Conservation (phyloP, 2,797 vertebrate genomes). For the Manis javanica region DNA sequence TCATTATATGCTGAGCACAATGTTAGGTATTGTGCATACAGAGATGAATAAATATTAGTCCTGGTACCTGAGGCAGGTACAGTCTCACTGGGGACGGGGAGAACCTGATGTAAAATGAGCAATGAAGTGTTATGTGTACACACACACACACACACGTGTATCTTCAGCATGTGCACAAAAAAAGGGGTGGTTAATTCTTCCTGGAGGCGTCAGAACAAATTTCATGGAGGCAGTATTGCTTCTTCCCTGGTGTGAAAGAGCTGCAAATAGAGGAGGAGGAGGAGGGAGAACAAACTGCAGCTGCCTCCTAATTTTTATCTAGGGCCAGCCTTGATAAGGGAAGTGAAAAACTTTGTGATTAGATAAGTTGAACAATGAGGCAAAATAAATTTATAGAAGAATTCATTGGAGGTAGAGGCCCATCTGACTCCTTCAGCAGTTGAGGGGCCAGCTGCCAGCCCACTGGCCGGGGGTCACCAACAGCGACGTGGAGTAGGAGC, state of each 20-base stretch:
- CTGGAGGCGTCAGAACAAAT: neutral
- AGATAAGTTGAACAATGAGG: slow-evolving; percentile 1
- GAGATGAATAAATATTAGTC: neutral
- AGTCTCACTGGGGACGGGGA: neutral
- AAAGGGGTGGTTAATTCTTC: neutral
- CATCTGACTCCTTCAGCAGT: neutral
- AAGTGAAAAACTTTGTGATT: neutral
- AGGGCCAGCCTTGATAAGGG: neutral
- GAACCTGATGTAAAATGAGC: neutral
- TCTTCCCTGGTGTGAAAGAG: neutral
- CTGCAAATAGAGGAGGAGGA: too few species aligned
- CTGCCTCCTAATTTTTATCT: neutral
- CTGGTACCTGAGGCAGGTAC: neutral
- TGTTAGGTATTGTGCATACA: neutral
- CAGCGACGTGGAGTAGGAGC: neutral
- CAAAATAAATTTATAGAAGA: neutral
- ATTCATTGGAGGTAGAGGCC: neutral
- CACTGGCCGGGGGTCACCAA: neutral
- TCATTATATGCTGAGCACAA: neutral
- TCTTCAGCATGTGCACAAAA: neutral
- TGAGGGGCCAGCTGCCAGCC: neutral
- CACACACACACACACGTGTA: neutral
- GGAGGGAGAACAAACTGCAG: too few species aligned
- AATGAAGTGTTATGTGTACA: neutral
- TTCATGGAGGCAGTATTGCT: neutral